Base-by-base conservation (phyloP, 2,113 vertebrate species). In the Oostethus manadensis region DNA sequence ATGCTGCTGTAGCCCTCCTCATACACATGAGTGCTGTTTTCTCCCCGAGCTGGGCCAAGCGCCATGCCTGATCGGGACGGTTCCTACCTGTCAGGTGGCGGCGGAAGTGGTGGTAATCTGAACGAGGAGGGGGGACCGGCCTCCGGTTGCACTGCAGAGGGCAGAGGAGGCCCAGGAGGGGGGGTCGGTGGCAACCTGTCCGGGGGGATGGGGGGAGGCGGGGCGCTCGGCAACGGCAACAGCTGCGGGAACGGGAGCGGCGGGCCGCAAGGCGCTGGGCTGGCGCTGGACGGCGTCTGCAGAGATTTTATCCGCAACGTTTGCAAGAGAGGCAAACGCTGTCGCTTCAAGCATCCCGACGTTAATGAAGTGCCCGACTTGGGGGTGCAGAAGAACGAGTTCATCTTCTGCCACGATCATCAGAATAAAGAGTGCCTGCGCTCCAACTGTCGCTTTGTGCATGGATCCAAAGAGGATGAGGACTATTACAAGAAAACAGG, bases 321-420 rank as follows among this genome's bases (percentile, higher is more conserved):
- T 13, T 99, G 96, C 89, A 97, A 96, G 70, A 87, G 97, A 1
- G 97, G 97, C 1, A 97, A 96, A 26, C 94, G 95, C 50, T 99
- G 96, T 71, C 93, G 96, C n/a, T 99, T 94, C 58, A 92, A 90
- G 0, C 97, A 98, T 81, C 97, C 94, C 1, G 94, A 95, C 83
- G 92, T 94, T 50, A 94, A 89, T 6, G 94, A 98, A 66, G 96
- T 98, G 3, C 92, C 93, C 17, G 95, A 98, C 81, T 72, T 97
- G 68, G 96, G 96, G 1, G 94, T 97, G 57, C 93, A 96, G 77
- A 98, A 97, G 88, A 98, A 98, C 3, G 95, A 99, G 50, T 98
- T 99, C 81, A 93, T 98, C 74, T 98, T 99, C 85, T 98, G 97
- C 84, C 96, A 99, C 29, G 96, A 98, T 75, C 92, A 98, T 81